These are phyloP conservation scores for Leptinotarsa juncta DNA, from an alignment of 2,888 invertebrate species.

Conservation along the genomic window DNA sequence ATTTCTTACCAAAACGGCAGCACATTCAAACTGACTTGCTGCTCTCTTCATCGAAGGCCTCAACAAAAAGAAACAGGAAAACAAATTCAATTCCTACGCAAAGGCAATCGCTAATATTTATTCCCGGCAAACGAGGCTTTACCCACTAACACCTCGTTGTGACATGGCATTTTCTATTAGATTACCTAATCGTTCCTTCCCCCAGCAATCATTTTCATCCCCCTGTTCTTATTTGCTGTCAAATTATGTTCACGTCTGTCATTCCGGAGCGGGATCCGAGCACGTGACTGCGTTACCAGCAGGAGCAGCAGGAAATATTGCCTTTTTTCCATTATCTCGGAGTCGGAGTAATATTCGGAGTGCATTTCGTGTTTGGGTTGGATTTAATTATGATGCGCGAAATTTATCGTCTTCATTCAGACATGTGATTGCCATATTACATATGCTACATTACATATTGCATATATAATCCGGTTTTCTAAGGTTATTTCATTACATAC, in stretches of 20 bases:
- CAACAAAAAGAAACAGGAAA: slow-evolving; percentile 1
- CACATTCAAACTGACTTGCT: background rate
- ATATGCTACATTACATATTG: background rate
- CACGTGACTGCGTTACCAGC: slow-evolving; percentile 22
- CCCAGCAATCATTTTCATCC: slow-evolving; percentile 63
- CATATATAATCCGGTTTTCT: too few species aligned
- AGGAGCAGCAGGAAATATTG: slow-evolving; percentile 18
- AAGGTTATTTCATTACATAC: too few species aligned
- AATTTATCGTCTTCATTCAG: background rate
- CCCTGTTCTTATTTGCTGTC: slow-evolving; percentile 65
- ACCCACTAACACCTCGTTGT: slow-evolving; percentile 54
- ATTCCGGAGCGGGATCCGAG: slow-evolving; percentile 50
- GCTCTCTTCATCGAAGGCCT: background rate
- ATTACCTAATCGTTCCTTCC: slow-evolving; percentile 65
- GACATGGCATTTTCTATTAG: slow-evolving; percentile 62
- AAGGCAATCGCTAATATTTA: slow-evolving; percentile 21
- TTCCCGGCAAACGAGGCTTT: slow-evolving; percentile 29
- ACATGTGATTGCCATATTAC: background rate
- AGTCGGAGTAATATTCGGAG: slow-evolving; percentile 14
- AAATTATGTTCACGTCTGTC: slow-evolving; percentile 67
- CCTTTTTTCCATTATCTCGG: slow-evolving; percentile 15
- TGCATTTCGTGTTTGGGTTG: slow-evolving; percentile 15
- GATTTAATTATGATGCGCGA: slow-evolving; percentile 10
- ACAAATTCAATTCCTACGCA: slow-evolving; percentile 22
- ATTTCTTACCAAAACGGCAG: background rate